These are phyloP conservation scores for Mongoloraphidia duomilia DNA, from an alignment of 2,888 invertebrate species.

Conservation along the genomic window DNA sequence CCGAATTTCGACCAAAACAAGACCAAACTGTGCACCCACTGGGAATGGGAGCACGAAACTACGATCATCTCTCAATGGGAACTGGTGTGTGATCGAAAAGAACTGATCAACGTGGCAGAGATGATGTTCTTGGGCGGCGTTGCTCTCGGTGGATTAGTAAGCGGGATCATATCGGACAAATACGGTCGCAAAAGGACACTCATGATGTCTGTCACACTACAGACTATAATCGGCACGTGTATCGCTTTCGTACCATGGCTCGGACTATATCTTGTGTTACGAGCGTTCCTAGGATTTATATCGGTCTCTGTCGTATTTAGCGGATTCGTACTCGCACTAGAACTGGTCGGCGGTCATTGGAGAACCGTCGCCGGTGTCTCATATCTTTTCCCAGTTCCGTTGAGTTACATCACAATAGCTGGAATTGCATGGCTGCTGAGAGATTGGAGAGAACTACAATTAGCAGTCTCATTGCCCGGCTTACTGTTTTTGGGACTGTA, in stretches of 20 bases:
- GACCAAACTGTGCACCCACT: constrained; percentile 35
- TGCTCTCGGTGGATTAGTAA: constrained; percentile 62
- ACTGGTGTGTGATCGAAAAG: constrained; percentile 57
- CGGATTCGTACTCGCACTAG: constrained; percentile 64
- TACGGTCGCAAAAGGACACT: constrained; percentile 62
- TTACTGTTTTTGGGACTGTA: constrained; percentile 39
- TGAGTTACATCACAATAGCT: constrained; percentile 60
- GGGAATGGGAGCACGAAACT: constrained; percentile 28
- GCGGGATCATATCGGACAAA: constrained; percentile 66
- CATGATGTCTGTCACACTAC: constrained; percentile 52
- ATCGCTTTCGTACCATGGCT: constrained; percentile 57
- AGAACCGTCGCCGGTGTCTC: constrained; percentile 67
- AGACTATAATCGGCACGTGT: constrained; percentile 48
- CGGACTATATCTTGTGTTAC: constrained; percentile 50
- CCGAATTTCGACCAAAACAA: constrained; percentile 28
- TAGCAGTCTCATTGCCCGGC: constrained; percentile 59
- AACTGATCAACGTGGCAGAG: constrained; percentile 56
- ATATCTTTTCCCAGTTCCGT: constrained; percentile 63
- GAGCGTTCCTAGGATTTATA: constrained; percentile 57
- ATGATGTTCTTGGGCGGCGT: constrained; percentile 65
- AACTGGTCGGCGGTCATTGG: constrained; percentile 66
- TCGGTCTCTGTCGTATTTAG: constrained; percentile 73
- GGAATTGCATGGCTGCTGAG: constrained; percentile 54
- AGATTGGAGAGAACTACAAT: constrained; percentile 57
- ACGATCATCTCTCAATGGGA: constrained; percentile 66